A percentile compares a stretch with the other conserved stretches of the same genome.
These are phyloP conservation scores for Eretmocerus hayati DNA, from an alignment of 2,888 invertebrate species.

Conservation along the genomic window DNA sequence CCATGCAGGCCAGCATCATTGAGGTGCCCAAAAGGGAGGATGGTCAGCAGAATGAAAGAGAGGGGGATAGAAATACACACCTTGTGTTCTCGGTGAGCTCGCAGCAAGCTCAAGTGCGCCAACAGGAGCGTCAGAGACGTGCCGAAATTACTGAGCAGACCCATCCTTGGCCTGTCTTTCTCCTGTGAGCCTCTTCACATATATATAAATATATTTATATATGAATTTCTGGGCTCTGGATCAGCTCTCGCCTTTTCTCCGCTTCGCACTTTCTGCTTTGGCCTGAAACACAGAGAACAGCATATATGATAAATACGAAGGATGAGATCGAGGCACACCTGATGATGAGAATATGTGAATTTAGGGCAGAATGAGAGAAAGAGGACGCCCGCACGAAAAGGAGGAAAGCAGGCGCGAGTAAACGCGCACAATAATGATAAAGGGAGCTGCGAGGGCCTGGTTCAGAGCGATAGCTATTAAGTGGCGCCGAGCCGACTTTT, in stretches of 20 bases:
- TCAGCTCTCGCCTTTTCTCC: too few relatives aligned
- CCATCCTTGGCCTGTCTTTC: neutral
- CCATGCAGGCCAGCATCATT: too few relatives aligned
- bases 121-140: conserved; percentile 30
- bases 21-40: neutral
- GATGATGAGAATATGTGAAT: too few relatives aligned
- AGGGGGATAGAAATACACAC: conserved; percentile 25
- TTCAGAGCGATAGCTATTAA: conserved; percentile 23
- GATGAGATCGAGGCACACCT: too few relatives aligned
- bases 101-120: conserved; percentile 30
- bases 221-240: neutral
- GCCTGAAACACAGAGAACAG: too few relatives aligned
- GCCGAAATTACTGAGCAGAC: conserved; percentile 25
- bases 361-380: too few relatives aligned
- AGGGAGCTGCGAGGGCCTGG: neutral
- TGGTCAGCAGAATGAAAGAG: neutral
- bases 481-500: conserved; percentile 22
- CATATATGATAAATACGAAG: too few relatives aligned
- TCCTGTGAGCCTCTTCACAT: neutral
- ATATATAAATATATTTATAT: neutral
- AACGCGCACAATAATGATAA: conserved; percentile 6
- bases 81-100: conserved; percentile 44
- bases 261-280: too few relatives aligned
- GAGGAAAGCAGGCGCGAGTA: too few relatives aligned
- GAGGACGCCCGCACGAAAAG: too few relatives aligned